Evolutionary conservation across 2,113 vertebrate genomes (phyloP), one percentile per base, ranked within the genome.

Genomic region (Dipodomys merriami): DNA sequence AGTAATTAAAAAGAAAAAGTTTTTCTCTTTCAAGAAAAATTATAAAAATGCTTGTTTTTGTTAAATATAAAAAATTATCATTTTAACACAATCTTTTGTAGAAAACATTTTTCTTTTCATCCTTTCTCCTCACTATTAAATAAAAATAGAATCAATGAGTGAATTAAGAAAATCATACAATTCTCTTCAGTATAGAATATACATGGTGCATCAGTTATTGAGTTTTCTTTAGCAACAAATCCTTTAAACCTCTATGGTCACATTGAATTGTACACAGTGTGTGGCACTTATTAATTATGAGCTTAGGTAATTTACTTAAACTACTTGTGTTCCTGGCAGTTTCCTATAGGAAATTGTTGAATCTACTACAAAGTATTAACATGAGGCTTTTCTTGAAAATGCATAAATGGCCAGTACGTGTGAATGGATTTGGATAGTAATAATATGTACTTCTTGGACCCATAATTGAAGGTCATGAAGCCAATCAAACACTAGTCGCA

Each of bases 291-390:
- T 81, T 33, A 92, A 0, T 65, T 67, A 12, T 87, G 16, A 86
- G 25, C 30, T 73, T 91, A 64, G 16, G 27, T 83, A 76, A 86
- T 25, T 84, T 74, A 68, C 64, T 89, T 89, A 86, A 95, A 89
- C 0, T 23, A 64, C 22, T 49, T 49, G 49, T 78, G 6, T 86
- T 90, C 88, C 4, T 88, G 49, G 64, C 20, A 71, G 35, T 83
- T 83, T 83, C 44, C 15, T 86, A 39, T 79, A 30, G 23, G 6
- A 86, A 83, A 87, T 73, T 73, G 74, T 20, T 82, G 64, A 44
- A 64, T 39, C 16, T 83, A 62, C 6, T 78, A 65, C 29, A 92
- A 83, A 90, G 18, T 39, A 15, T 72, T 81, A 64, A 25, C 2
- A 9, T 68, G 16, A 95, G 60, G 53, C 22, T 82, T 81, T 68